Evolutionary conservation across 2,113 vertebrate genomes (phyloP), one percentile per base, ranked within the genome.

Genomic region (Vulpes vulpes): DNA sequence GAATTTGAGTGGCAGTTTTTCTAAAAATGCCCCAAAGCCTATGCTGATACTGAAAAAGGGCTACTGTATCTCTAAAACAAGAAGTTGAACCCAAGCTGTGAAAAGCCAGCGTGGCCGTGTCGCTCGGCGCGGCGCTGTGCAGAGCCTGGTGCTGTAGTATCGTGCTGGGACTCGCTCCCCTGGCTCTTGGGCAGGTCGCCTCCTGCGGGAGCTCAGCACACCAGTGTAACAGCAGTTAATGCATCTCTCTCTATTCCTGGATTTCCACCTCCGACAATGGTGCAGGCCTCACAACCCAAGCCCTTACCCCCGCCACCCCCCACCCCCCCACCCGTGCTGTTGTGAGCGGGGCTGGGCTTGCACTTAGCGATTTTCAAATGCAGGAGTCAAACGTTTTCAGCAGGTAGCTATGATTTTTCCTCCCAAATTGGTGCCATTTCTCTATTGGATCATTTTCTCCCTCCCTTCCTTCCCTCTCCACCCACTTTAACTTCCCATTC

Each of bases 51-150:
- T 2, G 95, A 96, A 96, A 96, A 97, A 98, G 97, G 98, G 98
- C 98, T 98, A 98, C 98, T 98, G 98, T 98, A 69, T 98, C 98
- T 98, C 95, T 74, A 27, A 97, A 98, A 97, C 98, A 96, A 95
- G 95, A 97, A 97, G 96, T 95, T 89, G 96, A 98, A 97, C 98
- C 97, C 98, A 98, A 99, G 99, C 99, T 99, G 99, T 99, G 98
- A 99, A 98, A 98, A 98, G 98, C 95, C 81, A 49, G 96, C 74
- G 88, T 92, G 97, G 97, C 97, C 98, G 43, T 15, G 14, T 15
- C 38, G 23, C 23, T 8, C 97, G 96, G 87, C 93, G 97, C 94
- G 89, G 98, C 79, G 96, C 98, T 98, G 97, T 97, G 98, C 97
- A 83, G 97, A 97, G 98, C 98, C 98, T 99, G 99, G 98, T 98